Percentiles rank a stretch among this genome's conserved stretches.
These are phyloP conservation scores for Holocentrus rufus DNA, from an alignment of 2,797 vertebrate genomes.

Conservation along the genomic window DNA sequence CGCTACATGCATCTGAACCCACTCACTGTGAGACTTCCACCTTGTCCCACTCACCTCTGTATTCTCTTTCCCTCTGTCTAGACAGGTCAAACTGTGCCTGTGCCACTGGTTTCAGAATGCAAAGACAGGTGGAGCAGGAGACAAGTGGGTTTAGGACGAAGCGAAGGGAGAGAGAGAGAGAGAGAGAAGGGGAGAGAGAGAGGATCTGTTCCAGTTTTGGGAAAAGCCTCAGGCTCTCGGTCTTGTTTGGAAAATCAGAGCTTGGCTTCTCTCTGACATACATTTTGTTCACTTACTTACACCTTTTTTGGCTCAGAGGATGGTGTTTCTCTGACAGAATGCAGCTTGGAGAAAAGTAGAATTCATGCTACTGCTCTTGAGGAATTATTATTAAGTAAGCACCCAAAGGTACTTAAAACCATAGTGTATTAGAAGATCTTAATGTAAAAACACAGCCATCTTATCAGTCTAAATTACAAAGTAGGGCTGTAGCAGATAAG, in stretches of 20 bases:
- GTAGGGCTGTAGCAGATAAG: too few relatives aligned
- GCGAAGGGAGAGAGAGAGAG: constrained; percentile 22
- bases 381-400: constrained; percentile 7
- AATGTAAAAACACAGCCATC: background rate
- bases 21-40: background rate
- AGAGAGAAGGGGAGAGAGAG: too few relatives aligned
- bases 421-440: background rate
- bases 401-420: background rate
- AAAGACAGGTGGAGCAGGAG: constrained; percentile 24
- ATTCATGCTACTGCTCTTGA: background rate
- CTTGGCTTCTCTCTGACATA: constrained; percentile 42
- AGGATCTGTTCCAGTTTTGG: constrained; percentile 62
- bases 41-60: background rate
- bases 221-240: constrained; percentile 60
- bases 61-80: constrained; percentile 14
- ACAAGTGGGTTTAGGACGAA: constrained; percentile 42
- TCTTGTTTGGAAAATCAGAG: constrained; percentile 59
- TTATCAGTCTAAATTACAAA: background rate
- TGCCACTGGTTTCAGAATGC: constrained; percentile 40
- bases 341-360: constrained; percentile 24
- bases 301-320: constrained; percentile 25
- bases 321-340: constrained; percentile 43
- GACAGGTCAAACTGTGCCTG: constrained; percentile 27
- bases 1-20: too few relatives aligned
- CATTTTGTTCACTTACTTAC: constrained; percentile 48